These are phyloP conservation scores for Fulmarus glacialis DNA, from an alignment of 2,113 vertebrate species.

Conservation along the genomic window DNA sequence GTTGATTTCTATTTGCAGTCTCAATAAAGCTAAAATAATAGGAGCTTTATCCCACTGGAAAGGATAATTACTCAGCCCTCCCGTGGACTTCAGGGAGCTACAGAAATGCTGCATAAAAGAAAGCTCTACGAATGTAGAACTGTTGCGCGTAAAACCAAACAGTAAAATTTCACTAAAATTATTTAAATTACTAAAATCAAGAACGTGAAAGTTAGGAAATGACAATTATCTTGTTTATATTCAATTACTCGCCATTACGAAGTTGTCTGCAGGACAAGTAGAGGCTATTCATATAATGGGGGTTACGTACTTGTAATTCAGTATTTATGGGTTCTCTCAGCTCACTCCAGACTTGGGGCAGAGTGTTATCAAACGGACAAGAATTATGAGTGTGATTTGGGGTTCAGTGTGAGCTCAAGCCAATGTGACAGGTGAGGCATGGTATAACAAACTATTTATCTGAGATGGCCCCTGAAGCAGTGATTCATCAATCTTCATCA, in stretches of 20 bases:
- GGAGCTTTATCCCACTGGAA: not conserved
- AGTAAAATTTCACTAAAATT: not conserved
- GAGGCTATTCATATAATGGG: not conserved
- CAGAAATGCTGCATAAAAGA: not conserved
- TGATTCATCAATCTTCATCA: not conserved
- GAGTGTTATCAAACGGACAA: not conserved
- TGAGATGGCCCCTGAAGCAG: not conserved
- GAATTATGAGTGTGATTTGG: not conserved
- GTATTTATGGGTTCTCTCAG: not conserved
- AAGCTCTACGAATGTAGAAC: not conserved
- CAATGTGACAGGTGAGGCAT: not conserved
- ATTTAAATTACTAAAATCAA: not conserved
- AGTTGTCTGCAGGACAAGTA: not conserved
- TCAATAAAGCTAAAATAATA: not conserved
- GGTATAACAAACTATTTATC: not conserved
- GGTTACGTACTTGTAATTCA: not conserved
- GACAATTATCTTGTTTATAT: not conserved
- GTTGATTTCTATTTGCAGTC: not conserved
- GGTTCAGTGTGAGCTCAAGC: not conserved
- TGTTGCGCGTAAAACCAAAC: not conserved
- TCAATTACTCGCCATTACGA: not conserved
- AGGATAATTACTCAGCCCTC: not conserved
- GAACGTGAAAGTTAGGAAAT: not conserved
- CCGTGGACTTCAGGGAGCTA: not conserved
- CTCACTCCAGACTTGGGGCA: not conserved